A percentile compares a stretch with the other conserved stretches of the same genome.
Conservation (phyloP, 2,113 vertebrate species). For the Paracyprichromis sp. region DNA sequence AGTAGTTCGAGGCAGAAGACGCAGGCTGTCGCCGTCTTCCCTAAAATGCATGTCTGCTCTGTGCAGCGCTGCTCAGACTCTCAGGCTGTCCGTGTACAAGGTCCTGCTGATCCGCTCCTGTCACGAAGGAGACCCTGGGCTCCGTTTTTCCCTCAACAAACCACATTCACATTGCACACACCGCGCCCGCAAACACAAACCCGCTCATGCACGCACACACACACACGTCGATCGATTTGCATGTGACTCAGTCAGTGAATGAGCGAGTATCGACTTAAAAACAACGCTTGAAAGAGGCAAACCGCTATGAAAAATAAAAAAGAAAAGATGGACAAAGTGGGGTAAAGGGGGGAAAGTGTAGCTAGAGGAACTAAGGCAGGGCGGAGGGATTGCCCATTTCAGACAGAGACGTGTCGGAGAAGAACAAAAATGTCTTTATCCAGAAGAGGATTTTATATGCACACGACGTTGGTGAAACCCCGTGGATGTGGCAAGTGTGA, state of each 20-base stretch:
- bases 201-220: conserved; percentile 6
- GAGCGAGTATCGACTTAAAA: conserved; percentile 70
- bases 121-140: conserved; percentile 70
- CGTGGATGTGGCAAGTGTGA: conserved; percentile 48
- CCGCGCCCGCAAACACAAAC: conserved; percentile 40
- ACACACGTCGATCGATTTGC: conserved; percentile 72
- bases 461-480: conserved; percentile 38
- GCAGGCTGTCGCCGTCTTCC: conserved; percentile 7
- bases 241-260: conserved; percentile 73
- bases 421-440: conserved; percentile 53
- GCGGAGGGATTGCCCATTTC: conserved; percentile 66
- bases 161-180: conserved; percentile 52
- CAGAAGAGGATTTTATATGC: conserved; percentile 56
- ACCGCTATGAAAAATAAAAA: conserved; percentile 55
- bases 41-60: conserved; percentile 16
- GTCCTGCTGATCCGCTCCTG: conserved; percentile 66
- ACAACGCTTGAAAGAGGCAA: conserved; percentile 58
- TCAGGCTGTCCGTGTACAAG: conserved; percentile 45
- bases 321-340: conserved; percentile 59
- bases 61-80: conserved; percentile 29
- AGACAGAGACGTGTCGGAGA: conserved; percentile 48
- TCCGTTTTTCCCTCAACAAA: conserved; percentile 57
- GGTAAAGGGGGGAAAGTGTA: conserved; percentile 55
- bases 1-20: conserved; percentile 36
- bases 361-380: conserved; percentile 61